Conservation (phyloP, 2,113 vertebrate genomes). For the Periophthalmus modestus region DNA sequence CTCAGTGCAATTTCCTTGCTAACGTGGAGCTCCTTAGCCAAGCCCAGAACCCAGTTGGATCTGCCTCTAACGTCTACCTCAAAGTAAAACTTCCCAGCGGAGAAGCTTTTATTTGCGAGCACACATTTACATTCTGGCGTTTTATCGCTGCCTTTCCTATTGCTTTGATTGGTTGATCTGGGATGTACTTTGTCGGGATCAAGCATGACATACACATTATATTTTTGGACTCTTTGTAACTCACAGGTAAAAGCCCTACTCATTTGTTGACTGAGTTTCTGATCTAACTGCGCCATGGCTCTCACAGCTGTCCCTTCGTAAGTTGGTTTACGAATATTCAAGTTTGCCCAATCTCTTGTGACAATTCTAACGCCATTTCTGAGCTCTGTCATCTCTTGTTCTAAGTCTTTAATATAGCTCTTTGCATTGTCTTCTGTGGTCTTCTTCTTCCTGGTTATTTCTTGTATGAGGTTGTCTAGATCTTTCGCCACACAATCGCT, state of each 20-base stretch:
- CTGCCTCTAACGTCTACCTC: constrained; percentile 1
- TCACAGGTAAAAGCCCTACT: not conserved
- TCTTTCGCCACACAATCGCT: constrained; percentile 1
- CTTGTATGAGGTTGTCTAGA: not conserved
- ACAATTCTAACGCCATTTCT: not conserved
- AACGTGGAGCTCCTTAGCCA: not conserved
- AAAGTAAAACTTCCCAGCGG: constrained; percentile 2
- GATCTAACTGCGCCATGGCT: not conserved
- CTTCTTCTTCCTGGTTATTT: not conserved
- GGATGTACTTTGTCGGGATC: not conserved
- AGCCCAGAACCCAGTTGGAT: not conserved
- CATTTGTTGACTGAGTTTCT: constrained; percentile 5
- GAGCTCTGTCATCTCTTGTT: not conserved
- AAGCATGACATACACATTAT: not conserved
- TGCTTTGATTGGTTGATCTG: not conserved
- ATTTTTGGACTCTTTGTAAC: not conserved
- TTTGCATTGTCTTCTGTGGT: not conserved
- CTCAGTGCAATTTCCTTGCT: not conserved
- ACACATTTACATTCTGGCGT: not conserved
- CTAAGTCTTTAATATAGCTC: not conserved
- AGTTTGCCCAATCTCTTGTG: not conserved
- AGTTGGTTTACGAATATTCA: not conserved
- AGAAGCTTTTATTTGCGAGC: constrained; percentile 1
- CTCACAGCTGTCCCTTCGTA: constrained; percentile 1
- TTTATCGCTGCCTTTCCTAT: not conserved